A percentile compares a stretch with the other conserved stretches of the same genome.
Conservation (phyloP, 2,113 vertebrate genomes). For the Leiothrix lutea region DNA sequence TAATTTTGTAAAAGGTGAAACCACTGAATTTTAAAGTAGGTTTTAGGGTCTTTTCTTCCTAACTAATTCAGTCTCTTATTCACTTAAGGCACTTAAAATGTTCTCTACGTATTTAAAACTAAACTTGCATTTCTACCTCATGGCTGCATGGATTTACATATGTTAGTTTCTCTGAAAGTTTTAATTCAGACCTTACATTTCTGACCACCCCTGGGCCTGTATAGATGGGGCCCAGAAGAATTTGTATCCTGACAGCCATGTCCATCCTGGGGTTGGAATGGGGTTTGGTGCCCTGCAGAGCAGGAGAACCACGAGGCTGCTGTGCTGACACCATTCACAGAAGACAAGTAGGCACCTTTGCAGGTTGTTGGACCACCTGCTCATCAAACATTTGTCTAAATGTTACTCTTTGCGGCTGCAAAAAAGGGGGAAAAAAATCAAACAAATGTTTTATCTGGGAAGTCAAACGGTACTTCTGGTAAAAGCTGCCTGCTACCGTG, state of each 20-base stretch:
- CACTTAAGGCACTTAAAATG: neutral
- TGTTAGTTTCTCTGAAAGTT: neutral
- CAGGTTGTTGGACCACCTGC: neutral
- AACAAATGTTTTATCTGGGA: neutral
- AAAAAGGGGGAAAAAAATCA: neutral
- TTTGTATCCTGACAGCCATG: neutral
- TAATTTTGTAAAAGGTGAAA: neutral
- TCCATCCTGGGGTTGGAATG: accelerated
- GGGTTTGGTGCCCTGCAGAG: accelerated
- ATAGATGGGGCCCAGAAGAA: neutral
- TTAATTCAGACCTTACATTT: neutral
- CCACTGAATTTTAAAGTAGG: neutral
- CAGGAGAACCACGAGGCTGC: accelerated
- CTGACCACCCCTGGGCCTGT: neutral
- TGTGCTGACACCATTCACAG: accelerated
- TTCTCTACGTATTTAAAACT: neutral
- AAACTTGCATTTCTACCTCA: neutral
- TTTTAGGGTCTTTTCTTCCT: neutral
- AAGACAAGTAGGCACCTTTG: neutral
- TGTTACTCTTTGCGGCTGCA: neutral
- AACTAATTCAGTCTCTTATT: neutral
- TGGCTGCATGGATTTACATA: neutral
- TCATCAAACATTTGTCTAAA: neutral
- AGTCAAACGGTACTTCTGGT: neutral
- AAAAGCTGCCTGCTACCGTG: neutral